Conservation (phyloP, 2,113 vertebrate species). For the Acanthochromis polyacanthus region DNA sequence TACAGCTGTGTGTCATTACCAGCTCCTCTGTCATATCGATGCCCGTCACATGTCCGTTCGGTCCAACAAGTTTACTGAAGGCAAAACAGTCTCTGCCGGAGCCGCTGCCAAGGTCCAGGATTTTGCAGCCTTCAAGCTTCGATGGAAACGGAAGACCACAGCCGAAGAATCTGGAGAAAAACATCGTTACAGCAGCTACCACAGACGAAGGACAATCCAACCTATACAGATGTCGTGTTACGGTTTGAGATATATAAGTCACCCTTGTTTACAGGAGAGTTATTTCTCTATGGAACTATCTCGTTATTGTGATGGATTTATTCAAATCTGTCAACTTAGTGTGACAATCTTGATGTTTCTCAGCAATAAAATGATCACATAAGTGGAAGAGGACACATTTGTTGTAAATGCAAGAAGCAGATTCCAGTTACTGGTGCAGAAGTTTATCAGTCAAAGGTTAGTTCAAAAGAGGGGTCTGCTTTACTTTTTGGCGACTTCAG, state of each 20-base stretch:
- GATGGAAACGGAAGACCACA: constrained; percentile 90
- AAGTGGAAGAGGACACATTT: no score
- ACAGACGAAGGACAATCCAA: no score
- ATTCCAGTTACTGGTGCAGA: neutral
- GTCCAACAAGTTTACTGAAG: constrained; percentile 89
- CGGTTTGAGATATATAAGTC: no score
- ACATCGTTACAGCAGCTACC: neutral
- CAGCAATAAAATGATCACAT: no score
- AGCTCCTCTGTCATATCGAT: constrained; percentile 89
- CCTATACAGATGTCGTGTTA: no score
- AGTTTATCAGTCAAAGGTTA: neutral
- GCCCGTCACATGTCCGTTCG: constrained; percentile 85
- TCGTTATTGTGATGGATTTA: no score
- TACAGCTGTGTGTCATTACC: constrained; percentile 68
- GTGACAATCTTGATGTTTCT: no score
- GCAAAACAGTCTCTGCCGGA: constrained; percentile 88
- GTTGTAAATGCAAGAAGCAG: no score
- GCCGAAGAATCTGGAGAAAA: constrained; percentile 87
- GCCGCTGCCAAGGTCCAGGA: constrained; percentile 90
- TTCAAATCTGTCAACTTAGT: no score
- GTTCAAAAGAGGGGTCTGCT: neutral
- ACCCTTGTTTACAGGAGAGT: no score
- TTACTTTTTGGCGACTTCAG: constrained; percentile 78
- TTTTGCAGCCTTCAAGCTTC: constrained; percentile 80
- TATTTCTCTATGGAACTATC: no score